Conservation (phyloP, 2,797 vertebrate species). For the Chelon auratus region DNA sequence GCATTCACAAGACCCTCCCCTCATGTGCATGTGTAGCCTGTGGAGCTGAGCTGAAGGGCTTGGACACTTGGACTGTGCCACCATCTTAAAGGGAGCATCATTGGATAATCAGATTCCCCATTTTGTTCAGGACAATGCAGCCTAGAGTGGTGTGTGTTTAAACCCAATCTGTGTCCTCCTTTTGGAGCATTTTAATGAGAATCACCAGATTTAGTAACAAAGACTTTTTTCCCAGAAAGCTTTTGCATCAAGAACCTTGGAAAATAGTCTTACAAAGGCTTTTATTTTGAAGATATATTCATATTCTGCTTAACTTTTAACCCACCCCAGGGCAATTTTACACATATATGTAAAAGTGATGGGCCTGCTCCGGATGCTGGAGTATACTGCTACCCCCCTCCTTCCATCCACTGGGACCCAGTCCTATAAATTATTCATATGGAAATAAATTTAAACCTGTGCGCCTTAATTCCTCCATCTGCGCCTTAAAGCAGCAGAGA, state of each 20-base stretch:
- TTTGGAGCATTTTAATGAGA: conserved; percentile 1
- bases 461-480: conserved; percentile 42
- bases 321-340: conserved; percentile 6
- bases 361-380: conserved; percentile 31
- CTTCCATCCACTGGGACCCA: conserved; percentile 65
- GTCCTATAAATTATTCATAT: conserved; percentile 89
- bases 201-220: conserved; percentile 6
- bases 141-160: background rate
- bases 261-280: background rate
- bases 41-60: conserved; percentile 17
- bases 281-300: background rate
- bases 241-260: background rate
- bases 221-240: background rate
- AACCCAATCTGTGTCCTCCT: conserved; percentile 1
- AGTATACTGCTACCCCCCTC: conserved; percentile 25
- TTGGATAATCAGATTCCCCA: background rate
- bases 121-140: conserved; percentile 16
- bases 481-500: conserved; percentile 46
- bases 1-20: conserved; percentile 20
- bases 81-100: conserved; percentile 13
- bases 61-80: conserved; percentile 7
- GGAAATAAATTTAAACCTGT: conserved; percentile 76
- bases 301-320: conserved; percentile 24
- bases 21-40: conserved; percentile 26
- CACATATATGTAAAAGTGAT: conserved; percentile 28